phyloP scores from a whole-genome alignment of 2,888 invertebrate species.

The Acanthoscelides obtectus region DNA sequence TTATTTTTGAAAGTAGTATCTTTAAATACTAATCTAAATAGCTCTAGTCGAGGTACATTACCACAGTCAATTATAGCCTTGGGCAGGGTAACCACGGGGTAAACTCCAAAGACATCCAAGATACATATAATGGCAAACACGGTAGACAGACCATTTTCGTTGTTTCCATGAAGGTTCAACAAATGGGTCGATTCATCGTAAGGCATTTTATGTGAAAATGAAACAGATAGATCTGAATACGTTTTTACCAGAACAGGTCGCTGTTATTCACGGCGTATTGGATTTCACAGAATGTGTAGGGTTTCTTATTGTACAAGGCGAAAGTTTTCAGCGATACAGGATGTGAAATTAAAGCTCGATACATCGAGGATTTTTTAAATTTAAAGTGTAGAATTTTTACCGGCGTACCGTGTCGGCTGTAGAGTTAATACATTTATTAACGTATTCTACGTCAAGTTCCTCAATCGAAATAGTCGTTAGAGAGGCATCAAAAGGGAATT shows the following conservation, averaged over 20 bases:
- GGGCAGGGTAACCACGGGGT: slow-evolving; percentile 73
- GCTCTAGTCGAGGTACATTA: too few relatives aligned
- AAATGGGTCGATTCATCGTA: slow-evolving; percentile 2
- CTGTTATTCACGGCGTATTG: background rate
- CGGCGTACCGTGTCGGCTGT: too few relatives aligned
- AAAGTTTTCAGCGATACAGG: background rate
- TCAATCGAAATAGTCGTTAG: too few relatives aligned
- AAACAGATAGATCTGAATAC: background rate
- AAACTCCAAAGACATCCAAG: slow-evolving; percentile 78
- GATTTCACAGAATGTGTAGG: background rate
- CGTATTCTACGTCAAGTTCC: too few relatives aligned
- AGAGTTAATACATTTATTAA: too few relatives aligned
- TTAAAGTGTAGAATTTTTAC: too few relatives aligned
- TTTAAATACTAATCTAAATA: too few relatives aligned
- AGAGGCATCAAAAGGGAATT: too few relatives aligned
- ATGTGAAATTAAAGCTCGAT: background rate
- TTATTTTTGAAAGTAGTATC: too few relatives aligned
- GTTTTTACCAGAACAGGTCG: background rate
- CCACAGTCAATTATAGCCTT: slow-evolving; percentile 72
- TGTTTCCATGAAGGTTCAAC: background rate
- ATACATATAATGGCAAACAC: slow-evolving; percentile 71
- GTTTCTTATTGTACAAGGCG: background rate
- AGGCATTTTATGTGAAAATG: background rate
- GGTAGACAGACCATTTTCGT: slow-evolving; percentile 55
- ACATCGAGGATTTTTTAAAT: too few relatives aligned